A percentile compares a stretch with the other conserved stretches of the same genome.
phyloP scores from a whole-genome alignment of 1,140 invertebrate genomes.

The Drosophila arizonae region DNA sequence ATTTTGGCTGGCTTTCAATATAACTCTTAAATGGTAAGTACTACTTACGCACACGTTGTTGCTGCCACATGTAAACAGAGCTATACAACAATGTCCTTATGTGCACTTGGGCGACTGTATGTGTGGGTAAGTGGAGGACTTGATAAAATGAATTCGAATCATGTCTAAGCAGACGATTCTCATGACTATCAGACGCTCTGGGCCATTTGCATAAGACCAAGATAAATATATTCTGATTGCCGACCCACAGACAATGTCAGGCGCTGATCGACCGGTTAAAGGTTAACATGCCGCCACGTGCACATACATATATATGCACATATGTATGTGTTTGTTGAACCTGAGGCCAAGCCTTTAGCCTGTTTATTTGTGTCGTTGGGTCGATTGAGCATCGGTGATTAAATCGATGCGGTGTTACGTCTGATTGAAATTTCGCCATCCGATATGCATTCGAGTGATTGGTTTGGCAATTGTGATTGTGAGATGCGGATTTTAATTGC shows the following conservation, averaged over 20 bases:
- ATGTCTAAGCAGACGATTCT: constrained; percentile 57
- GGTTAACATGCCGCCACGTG: constrained; percentile 50
- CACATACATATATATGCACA: background rate
- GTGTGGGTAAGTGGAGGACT: constrained; percentile 21
- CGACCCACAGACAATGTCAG: constrained; percentile 39
- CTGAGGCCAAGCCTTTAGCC: constrained; percentile 26
- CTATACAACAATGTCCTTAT: background rate
- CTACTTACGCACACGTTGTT: constrained; percentile 1
- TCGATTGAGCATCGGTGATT: constrained; percentile 41
- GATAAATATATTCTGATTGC: constrained; percentile 54
- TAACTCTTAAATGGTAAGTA: constrained; percentile 5
- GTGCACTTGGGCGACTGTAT: constrained; percentile 3
- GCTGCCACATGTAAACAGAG: background rate
- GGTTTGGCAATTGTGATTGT: constrained; percentile 35
- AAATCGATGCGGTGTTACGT: constrained; percentile 47
- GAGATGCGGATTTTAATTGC: constrained; percentile 50
- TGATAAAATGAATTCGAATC: constrained; percentile 39
- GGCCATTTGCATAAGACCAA: constrained; percentile 61
- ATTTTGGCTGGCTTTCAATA: background rate
- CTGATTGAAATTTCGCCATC: constrained; percentile 61
- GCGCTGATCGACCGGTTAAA: constrained; percentile 61
- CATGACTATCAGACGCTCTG: constrained; percentile 50
- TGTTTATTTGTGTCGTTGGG: constrained; percentile 32
- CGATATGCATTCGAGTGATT: constrained; percentile 27
- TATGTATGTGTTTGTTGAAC: constrained; percentile 14